Conservation (phyloP, 2,888 invertebrate genomes). For the Agrochola lychnidis region DNA sequence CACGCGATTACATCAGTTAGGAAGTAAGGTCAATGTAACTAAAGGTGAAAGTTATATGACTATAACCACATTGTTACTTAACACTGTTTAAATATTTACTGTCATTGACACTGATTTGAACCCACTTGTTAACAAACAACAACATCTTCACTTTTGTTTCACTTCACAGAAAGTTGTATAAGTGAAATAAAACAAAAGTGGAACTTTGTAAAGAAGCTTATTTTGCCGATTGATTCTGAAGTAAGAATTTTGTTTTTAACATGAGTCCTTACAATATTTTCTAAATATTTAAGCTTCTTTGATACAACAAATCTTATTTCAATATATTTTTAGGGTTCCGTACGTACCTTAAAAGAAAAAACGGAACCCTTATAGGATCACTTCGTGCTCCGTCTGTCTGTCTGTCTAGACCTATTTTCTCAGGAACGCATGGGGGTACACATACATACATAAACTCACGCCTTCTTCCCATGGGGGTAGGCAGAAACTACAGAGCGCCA, state of each 20-base stretch:
- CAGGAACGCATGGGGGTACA: no score
- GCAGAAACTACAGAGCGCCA: no score
- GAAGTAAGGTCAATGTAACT: background rate
- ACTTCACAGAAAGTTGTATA: background rate
- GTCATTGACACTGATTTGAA: background rate
- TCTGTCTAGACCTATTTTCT: no score
- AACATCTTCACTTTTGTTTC: background rate
- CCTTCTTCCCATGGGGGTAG: no score
- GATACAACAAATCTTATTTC: background rate
- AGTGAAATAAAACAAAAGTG: background rate
- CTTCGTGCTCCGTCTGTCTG: no score
- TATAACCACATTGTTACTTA: background rate
- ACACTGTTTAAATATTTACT: background rate
- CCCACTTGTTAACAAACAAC: background rate
- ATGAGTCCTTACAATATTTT: background rate
- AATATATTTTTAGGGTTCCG: no score
- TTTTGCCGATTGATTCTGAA: background rate
- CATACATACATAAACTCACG: no score
- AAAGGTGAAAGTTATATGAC: background rate
- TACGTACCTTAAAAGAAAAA: no score
- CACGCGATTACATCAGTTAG: background rate
- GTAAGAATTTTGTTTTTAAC: background rate
- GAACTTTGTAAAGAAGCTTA: background rate
- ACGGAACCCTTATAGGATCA: no score
- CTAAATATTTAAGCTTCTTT: background rate